phyloP scores from a whole-genome alignment of 2,888 invertebrate species.

The Octodonta nipae region DNA sequence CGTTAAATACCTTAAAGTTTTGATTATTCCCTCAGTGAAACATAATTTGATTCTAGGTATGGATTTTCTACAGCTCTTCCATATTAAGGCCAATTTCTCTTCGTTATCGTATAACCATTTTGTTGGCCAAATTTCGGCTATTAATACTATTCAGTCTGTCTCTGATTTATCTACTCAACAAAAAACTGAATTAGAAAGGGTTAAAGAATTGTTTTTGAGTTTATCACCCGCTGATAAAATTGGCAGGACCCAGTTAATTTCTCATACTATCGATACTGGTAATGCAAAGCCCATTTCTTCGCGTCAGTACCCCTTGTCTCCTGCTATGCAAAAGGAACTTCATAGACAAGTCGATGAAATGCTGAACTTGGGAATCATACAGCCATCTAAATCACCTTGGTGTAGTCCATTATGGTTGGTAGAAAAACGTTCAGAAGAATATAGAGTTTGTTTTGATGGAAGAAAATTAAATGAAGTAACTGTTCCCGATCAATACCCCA shows the following conservation, averaged over 20 bases:
- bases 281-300: slow-evolving; percentile 5
- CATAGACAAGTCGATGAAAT: slow-evolving; percentile 9
- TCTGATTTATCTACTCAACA: slow-evolving; percentile 3
- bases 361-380: slow-evolving; percentile 13
- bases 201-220: slow-evolving; percentile 1
- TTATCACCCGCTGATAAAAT: slow-evolving; percentile 5
- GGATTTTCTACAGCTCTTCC: too few species aligned
- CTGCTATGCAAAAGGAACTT: slow-evolving; percentile 8
- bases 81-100: too few species aligned
- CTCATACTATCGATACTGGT: slow-evolving; percentile 8
- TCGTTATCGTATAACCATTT: too few species aligned
- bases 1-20: too few species aligned
- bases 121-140: background rate
- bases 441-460: slow-evolving; percentile 23
- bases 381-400: slow-evolving; percentile 20
- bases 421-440: slow-evolving; percentile 16
- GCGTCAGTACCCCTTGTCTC: slow-evolving; percentile 9
- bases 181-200: slow-evolving; percentile 3
- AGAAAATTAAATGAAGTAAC: slow-evolving; percentile 23
- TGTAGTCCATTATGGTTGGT: slow-evolving; percentile 21
- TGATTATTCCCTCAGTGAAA: too few species aligned
- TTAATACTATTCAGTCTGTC: slow-evolving; percentile 6
- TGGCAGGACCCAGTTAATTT: slow-evolving; percentile 6
- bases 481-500: slow-evolving; percentile 21
- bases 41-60: too few species aligned